Base-by-base conservation (phyloP, 2,113 vertebrate genomes). In the Epinephelus lanceolatus region DNA sequence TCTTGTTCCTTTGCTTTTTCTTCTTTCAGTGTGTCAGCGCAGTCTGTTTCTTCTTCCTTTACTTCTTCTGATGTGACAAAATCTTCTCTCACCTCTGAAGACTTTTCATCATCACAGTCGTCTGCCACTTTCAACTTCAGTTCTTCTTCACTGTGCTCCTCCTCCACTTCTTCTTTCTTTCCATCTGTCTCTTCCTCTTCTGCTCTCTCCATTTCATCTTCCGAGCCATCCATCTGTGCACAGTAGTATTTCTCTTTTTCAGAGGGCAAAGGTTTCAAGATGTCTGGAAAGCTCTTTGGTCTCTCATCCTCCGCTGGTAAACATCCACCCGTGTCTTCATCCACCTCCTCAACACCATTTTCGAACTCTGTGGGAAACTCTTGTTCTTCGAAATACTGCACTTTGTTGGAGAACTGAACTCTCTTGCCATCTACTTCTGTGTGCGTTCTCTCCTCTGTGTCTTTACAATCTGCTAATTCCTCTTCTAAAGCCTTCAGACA, bases 331-430 rank as follows among this genome's bases (percentile, higher is more conserved):
- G 1, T 49, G 7, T 86, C 84, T 60, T 84, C 78, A 53, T 71
- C 74, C 52, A 47, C 57, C 59, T 82, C 71, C 25, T 81, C 56
- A 0, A 71, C 52, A 33, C 51, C 1, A 13, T 70, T 76, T 42
- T 86, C 45, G 21, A 65, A 47, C 77, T 79, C 80, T 5, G 57
- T 3, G 21, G 51, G 72, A 13, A 61, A 21, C 66, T 78, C 62
- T 2, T 62, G 56, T 53, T 21, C 65, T 45, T 60, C 37, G 12
- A 90, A 86, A 75, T 82, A 87, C 57, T 63, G 68, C 23, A 85
- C 85, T 45, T 81, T 37, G 2, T 60, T 19, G 5, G 84, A 85
- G 57, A 91, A 88, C 56, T 88, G 71, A 40, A 89, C 84, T 61
- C 73, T 84, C 30, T 73, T 87, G 13, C 81, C 70, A 3, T 80